These are phyloP conservation scores for Nyctalus aviator DNA, from an alignment of 2,797 vertebrate species.

Conservation along the genomic window DNA sequence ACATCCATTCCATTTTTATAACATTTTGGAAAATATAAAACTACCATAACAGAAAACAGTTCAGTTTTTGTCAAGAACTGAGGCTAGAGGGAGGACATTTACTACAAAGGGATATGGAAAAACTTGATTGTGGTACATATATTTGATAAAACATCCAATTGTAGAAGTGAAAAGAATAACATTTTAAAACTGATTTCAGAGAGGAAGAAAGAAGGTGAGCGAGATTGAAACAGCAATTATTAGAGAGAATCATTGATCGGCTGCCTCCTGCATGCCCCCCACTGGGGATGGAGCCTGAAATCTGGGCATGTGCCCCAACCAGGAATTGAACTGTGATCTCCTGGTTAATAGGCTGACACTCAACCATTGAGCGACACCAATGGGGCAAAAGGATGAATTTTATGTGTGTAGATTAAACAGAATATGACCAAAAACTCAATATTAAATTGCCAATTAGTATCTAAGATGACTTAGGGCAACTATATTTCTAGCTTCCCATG, in stretches of 20 bases:
- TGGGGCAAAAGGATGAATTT: background rate
- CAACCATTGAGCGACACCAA: no score
- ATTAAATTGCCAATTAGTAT: slow-evolving; percentile 39
- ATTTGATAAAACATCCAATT: slow-evolving; percentile 32
- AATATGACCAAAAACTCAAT: background rate
- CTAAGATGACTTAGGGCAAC: background rate
- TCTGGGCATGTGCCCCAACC: no score
- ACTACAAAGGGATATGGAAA: background rate
- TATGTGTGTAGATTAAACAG: background rate
- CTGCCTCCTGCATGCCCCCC: no score
- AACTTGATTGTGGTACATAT: background rate
- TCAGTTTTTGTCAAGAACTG: background rate
- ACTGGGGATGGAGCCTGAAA: no score
- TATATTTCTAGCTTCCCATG: background rate
- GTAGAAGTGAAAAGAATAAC: background rate
- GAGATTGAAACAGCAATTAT: no score
- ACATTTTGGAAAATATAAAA: slow-evolving; percentile 39
- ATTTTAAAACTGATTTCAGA: no score
- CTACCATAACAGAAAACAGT: background rate
- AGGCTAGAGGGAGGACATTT: background rate
- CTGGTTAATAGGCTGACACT: no score
- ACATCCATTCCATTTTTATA: background rate
- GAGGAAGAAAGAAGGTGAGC: no score
- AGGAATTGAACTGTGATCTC: no score
- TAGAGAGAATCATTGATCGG: no score